Evolutionary conservation across 1,140 invertebrate genomes (phyloP).

Genomic region (Leptinotarsa lineolata): DNA sequence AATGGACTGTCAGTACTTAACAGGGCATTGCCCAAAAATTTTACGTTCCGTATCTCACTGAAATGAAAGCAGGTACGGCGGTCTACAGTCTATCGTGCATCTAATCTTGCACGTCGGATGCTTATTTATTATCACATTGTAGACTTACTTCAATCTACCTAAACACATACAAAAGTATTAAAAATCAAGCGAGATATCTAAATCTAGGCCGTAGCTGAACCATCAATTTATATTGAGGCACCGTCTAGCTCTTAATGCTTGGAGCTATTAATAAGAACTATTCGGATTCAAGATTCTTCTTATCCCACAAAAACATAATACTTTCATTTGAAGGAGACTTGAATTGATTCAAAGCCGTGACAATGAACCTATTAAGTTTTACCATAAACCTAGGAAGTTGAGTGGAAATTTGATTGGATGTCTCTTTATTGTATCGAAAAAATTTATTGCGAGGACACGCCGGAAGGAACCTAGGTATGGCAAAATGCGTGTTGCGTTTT

Average conservation of each 20-base stretch:
- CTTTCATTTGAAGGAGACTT: no score
- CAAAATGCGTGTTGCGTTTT: no score
- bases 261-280: no score
- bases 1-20: conserved; percentile 50
- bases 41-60: conserved; percentile 46
- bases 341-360: no score
- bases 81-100: conserved; percentile 49
- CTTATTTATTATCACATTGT: conserved; percentile 51
- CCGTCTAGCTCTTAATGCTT: neutral
- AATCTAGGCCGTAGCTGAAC: conserved; percentile 32
- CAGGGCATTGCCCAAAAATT: conserved; percentile 19
- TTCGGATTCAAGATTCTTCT: no score
- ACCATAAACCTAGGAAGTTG: no score
- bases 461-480: no score
- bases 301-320: no score
- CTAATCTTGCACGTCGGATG: conserved; percentile 46
- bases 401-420: no score
- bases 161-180: conserved; percentile 52
- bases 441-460: no score
- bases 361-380: no score
- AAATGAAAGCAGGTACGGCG: conserved; percentile 50
- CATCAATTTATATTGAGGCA: conserved; percentile 27
- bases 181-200: conserved; percentile 43
- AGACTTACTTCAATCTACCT: conserved; percentile 48
- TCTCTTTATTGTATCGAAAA: no score